These are phyloP conservation scores for Caenorhabditis inopinata DNA, from an alignment of 1,140 invertebrate species.

Conservation along the genomic window DNA sequence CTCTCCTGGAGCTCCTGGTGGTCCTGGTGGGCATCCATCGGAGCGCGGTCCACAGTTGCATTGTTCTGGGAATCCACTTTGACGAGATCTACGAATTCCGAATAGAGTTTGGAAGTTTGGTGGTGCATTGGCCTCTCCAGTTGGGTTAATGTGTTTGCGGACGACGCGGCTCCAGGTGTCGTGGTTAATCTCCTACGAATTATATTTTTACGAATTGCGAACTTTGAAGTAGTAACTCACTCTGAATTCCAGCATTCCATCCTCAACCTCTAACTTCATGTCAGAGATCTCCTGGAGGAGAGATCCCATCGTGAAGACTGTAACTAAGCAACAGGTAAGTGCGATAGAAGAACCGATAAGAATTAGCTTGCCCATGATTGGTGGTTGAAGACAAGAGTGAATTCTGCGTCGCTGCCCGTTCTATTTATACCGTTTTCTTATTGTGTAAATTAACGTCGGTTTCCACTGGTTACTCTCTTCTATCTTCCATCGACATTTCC, in stretches of 20 bases:
- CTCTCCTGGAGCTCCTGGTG: slow-evolving; percentile 49
- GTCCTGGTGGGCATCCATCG: slow-evolving; percentile 48
- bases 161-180: slow-evolving; percentile 9
- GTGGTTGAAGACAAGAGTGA: slow-evolving; percentile 30
- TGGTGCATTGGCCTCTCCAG: slow-evolving; percentile 3
- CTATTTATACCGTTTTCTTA: not conserved
- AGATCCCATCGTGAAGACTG: slow-evolving; percentile 27
- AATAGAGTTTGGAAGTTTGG: slow-evolving; percentile 25
- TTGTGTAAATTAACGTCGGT: slow-evolving; percentile 5
- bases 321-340: slow-evolving; percentile 9
- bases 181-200: not conserved
- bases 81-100: slow-evolving; percentile 17
- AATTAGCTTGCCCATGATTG: slow-evolving; percentile 27
- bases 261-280: slow-evolving; percentile 8
- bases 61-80: slow-evolving; percentile 30
- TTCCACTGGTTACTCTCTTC: slow-evolving; percentile 19
- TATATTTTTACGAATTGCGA: not conserved
- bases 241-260: slow-evolving; percentile 14
- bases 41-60: slow-evolving; percentile 47
- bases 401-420: not conserved
- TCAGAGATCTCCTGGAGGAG: slow-evolving; percentile 24
- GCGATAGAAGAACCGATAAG: not conserved
- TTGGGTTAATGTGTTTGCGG: slow-evolving; percentile 3
- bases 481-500: slow-evolving; percentile 6
- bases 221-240: not conserved